Evolutionary conservation across 2,888 invertebrate species (phyloP), one percentile per base, ranked within the genome.

Genomic region (Drosophila gaucha): DNA sequence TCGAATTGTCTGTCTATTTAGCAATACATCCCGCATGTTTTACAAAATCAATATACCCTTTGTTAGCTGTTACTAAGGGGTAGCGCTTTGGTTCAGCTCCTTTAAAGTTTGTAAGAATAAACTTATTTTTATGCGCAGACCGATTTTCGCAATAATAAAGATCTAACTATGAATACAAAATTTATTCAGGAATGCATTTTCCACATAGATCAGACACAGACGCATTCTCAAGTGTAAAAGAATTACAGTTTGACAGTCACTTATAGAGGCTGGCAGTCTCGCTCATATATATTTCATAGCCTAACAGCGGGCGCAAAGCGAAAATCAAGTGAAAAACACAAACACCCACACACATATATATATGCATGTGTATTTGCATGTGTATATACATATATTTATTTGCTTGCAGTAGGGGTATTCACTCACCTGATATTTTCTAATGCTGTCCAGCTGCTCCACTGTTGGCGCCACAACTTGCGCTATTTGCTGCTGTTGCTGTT

Each of bases 381-480:
- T 18, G 8, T 20, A 12, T 22, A n/a, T 16, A n/a, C 22, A 28
- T n/a, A 10, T n/a, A 31, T n/a, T 14, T 14, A 35, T 35, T n/a
- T 12, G 12, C 5, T n/a, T 6, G 1, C 2, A 2, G 20, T 33
- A n/a, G n/a, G n/a, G n/a, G n/a, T 18, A 2, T 6, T 12, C 18
- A 80, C 94, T 93, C 83, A 97, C 97, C 95, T 97, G 97, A 92
- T 97, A 98, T 91, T 97, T 97, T 89, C 95, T 95, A 91, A 98
- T 97, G 91, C 97, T 96, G 90, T 97, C 97, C 92, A 97, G 93
- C 92, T 98, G 97, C 88, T 98, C 97, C 89, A 95, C 94, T 68
- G 96, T 96, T 78, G 96, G 96, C 80, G 95, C 93, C 54, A 93
- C 91, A 68, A 92, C 89, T 82, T 92, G 92, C 24, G 92, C 92